A percentile compares a stretch with the other conserved stretches of the same genome.
These are phyloP conservation scores for Nematopogon swammerdamellus DNA, from an alignment of 2,888 invertebrate species.

Conservation along the genomic window DNA sequence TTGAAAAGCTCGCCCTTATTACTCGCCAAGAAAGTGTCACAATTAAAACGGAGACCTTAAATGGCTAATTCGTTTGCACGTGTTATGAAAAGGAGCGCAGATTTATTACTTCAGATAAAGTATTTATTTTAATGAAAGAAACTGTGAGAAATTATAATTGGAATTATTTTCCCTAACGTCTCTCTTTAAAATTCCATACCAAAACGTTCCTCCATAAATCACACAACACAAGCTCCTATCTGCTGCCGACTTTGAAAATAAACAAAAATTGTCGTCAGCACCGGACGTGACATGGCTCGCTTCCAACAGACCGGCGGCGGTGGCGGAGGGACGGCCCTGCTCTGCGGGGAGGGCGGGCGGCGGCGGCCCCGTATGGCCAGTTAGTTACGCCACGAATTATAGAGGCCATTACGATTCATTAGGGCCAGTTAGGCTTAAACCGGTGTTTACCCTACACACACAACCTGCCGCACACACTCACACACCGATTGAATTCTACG, in stretches of 20 bases:
- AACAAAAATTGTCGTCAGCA: neutral
- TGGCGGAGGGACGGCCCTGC: conserved; percentile 16
- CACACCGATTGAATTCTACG: neutral
- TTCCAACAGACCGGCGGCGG: conserved; percentile 21
- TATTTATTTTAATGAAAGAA: too few species aligned
- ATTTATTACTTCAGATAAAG: too few species aligned
- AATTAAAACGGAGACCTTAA: too few species aligned
- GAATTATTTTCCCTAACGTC: too few species aligned
- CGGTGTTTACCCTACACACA: conserved; percentile 53
- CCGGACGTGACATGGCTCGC: conserved; percentile 37
- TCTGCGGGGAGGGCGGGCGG: conserved; percentile 14
- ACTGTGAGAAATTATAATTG: too few species aligned
- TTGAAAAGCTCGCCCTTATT: neutral
- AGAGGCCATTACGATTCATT: conserved; percentile 61
- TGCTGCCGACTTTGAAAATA: neutral
- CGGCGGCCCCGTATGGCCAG: conserved; percentile 49
- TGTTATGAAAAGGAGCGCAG: too few species aligned
- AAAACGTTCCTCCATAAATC: too few species aligned
- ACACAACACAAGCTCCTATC: too few species aligned
- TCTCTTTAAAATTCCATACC: too few species aligned
- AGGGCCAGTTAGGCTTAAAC: conserved; percentile 60
- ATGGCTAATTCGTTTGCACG: too few species aligned
- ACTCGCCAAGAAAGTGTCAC: too few species aligned
- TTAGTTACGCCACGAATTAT: conserved; percentile 60
- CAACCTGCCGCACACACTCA: conserved; percentile 23